Evolutionary conservation across 2,888 invertebrate species (phyloP), one percentile per base, ranked within the genome.

Genomic region (Diabrotica balteata): DNA sequence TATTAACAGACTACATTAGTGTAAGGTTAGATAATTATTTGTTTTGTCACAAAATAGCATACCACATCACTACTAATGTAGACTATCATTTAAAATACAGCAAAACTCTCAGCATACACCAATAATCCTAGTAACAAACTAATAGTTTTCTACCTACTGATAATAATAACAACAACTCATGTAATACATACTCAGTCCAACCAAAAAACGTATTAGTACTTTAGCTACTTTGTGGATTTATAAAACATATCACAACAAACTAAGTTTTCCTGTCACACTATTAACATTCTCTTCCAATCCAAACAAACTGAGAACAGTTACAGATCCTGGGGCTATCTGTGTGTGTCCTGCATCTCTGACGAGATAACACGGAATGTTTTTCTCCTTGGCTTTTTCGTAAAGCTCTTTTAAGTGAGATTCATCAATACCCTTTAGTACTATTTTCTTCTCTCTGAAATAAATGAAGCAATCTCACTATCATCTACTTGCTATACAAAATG

Each of bases 271-370:
- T 66, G 74, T 77, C 50, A 78, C 72, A 72, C 73, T 79, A 71
- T 86, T 84, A 9, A 87, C 80, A 50, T 84, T 79, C 66, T 83
- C 83, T 73, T 83, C 84, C 50, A 80, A 77, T 7, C 87, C 88
- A 74, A 87, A 86, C 47, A 86, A 76, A 44, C 85, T 84, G 73
- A 88, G 78, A 45, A 86, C 86, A 43, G 86, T 85, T n/a, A 84
- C 79, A 50, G 85, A 84, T 75, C 84, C 84, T 42, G 82, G 75
- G 46, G 84, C 81, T 69, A 86, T 82, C 77, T 86, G 84, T 7
- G 86, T 86, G 59, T 80, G 80, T 44, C 85, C 85, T 55, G 84
- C 84, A 77, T 83, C 83, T 22, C 76, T 76, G 47, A 84, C 79
- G 66, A 83, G 72, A 74, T 81, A 79, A 22, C 78, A 78, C 8